Base-by-base conservation (phyloP, 2,888 invertebrate genomes). In the Tenthredo notha region DNA sequence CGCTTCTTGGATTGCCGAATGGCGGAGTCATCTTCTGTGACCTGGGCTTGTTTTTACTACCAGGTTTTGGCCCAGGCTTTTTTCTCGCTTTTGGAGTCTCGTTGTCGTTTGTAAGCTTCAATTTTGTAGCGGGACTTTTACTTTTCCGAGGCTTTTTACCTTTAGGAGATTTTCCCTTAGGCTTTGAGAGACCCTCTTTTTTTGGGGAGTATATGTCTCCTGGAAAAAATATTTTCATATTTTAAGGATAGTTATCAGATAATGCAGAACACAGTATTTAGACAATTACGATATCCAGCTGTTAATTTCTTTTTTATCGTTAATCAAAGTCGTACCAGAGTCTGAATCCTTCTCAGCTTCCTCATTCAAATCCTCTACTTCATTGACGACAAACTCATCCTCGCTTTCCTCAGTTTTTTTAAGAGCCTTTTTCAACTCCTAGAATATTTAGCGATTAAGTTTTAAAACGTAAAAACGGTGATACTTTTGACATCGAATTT, bases 351-450 rank as follows among this genome's bases (percentile, higher is more conserved):
- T 94, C 58, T 94, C 94, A 3, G 91, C 92, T 74, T 93, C 94
- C 70, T 94, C 94, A 18, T 91, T 93, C 0, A 94, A 92, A 6
- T 94, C 94, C 12, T 93, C 93, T 25, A 93, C 95, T 89, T 91
- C 95, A 91, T 93, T 95, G 86, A 93, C 94, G 84, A 93, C 94
- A 91, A 94, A 94, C 88, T 95, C 95, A 86, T 93, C 95, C 90
- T 94, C 95, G 89, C 93, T 94, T 86, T 95, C 94, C 78, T 93
- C 94, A 12, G 94, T 94, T 65, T 94, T 94, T 84, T 93, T 91
- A 67, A 93, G 88, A 61, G 93, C 94, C 87, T 93, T 94, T 86
- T 92, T 94, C 90, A 90, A 88, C 87, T 94, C 94, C 94, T 94
- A 84, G 87, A 87, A 85, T 18, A 40, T 61, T 40, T 61, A 40